A percentile compares a stretch with the other conserved stretches of the same genome.
Evolutionary conservation across 2,888 invertebrate genomes (phyloP).

Genomic region (Desoria tigrina): DNA sequence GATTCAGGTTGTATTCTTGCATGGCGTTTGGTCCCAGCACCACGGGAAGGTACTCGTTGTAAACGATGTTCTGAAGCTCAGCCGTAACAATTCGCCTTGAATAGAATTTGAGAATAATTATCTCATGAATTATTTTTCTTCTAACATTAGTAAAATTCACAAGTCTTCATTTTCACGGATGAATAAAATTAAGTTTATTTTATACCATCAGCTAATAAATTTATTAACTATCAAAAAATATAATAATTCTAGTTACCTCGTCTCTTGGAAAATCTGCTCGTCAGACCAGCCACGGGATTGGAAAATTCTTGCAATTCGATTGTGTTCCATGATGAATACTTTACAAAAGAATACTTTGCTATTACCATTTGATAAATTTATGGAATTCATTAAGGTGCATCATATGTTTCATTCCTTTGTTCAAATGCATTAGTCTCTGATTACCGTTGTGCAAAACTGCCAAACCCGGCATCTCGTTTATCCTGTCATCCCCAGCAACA

Average conservation of each 20-base stretch:
- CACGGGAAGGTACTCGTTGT: constrained; percentile 52
- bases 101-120: too few relatives aligned
- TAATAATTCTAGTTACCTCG: constrained; percentile 24
- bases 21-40: constrained; percentile 45
- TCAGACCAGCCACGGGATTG: constrained; percentile 27
- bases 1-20: constrained; percentile 27
- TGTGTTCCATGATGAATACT: constrained; percentile 52
- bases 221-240: too few relatives aligned
- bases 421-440: too few relatives aligned
- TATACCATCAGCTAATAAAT: too few relatives aligned
- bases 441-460: constrained; percentile 49
- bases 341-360: too few relatives aligned
- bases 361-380: too few relatives aligned
- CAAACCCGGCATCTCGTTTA: constrained; percentile 49
- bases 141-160: too few relatives aligned
- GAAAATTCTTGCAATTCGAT: constrained; percentile 43
- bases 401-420: too few relatives aligned
- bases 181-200: too few relatives aligned
- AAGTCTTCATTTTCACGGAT: too few relatives aligned
- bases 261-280: constrained; percentile 48
- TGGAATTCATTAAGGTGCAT: too few relatives aligned
- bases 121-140: too few relatives aligned
- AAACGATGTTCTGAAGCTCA: constrained; percentile 46
- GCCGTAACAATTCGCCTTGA: constrained; percentile 48
- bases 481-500: constrained; percentile 50